Base-by-base conservation (phyloP, 2,113 vertebrate species). In the Ancistrus triradiatus region DNA sequence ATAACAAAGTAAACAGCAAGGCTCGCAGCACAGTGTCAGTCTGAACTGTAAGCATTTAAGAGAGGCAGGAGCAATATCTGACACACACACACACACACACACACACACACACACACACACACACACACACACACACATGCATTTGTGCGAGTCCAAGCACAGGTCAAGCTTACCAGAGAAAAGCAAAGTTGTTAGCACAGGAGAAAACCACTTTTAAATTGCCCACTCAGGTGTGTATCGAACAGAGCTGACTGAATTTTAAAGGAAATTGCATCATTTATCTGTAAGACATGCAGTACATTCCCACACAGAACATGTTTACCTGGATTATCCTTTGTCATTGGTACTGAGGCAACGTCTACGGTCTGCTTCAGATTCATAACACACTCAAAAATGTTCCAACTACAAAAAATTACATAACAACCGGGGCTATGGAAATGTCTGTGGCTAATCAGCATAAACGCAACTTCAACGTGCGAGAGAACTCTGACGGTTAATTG, bases 1-100 rank as follows among this genome's bases (percentile, higher is more conserved):
- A 86, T 83, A 44, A 37, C 1, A 3, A 7, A 42, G n/a, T 50
- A 59, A 75, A 58, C 47, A 17, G 66, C 62, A 49, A 25, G 0
- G 28, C 31, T 55, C 63, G 70, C 67, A 71, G 75, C 52, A 68
- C 66, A 17, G 65, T 37, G 9, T 9, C 7, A 42, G 13, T 14
- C 38, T 31, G 27, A 31, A 31, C 27, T 31, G 27, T 31, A 31
- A n/a, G n/a, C n/a, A n/a, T n/a, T n/a, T n/a, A n/a, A n/a, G n/a
- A n/a, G n/a, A n/a, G n/a, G n/a, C n/a, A n/a, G n/a, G n/a, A n/a
- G n/a, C n/a, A n/a, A n/a, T n/a, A n/a, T n/a, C n/a, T n/a, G n/a
- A n/a, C n/a, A n/a, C n/a, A 31, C 40, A 43, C 40, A 43, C 11
- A n/a, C 10, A 43, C 14, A 43, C 40, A 43, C 14, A 43, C 40